Base-by-base conservation (phyloP, 2,888 invertebrate genomes). In the Yponomeuta evonymella region DNA sequence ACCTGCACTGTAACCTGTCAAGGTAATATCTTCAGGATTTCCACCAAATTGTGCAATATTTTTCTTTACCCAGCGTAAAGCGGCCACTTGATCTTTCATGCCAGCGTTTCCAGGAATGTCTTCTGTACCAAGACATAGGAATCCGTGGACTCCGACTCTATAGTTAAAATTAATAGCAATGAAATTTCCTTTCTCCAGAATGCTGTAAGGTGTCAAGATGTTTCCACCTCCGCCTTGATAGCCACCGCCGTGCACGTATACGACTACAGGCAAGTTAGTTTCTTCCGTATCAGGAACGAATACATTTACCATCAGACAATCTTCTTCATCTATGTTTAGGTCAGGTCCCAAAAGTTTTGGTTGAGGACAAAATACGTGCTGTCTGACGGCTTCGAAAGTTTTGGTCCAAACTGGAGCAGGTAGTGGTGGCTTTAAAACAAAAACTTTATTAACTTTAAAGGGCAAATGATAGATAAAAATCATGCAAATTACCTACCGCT, bases 11-110 rank as follows among this genome's bases (percentile, higher is more conserved):
- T 74, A 83, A 0, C 85, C 88, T 1, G 71, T 72, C 58, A 89
- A 72, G 1, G 86, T 87, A 1, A 89, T 80, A 70, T 88, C 87
- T 48, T 84, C 72, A 51, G 88, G 83, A 36, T 88, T 83, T 1
- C 88, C 88, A 15, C 86, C 84, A 68, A 86, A 88, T 2, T 71
- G 75, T 0, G 76, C 84, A 69, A 89, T 86, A 71, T 88, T 87
- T 8, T 75, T 76, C 66, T 84, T 77, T 0, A 86, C 81, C 86
- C 85, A 86, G 0, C 77, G 78, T 12, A 88, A 76, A 36, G 84
- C 73, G 0, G 84, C 82, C 1, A 88, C 79, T 75, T 86, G 86
- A 71, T 89, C 88, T 74, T 88, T 88, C 79, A 87, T 78, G 4
- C 85, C 88, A 33, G 87, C 88, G 62, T 83, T 83, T 4, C 83